These are phyloP conservation scores for Pristionchus maxplancki DNA, from an alignment of 2,888 invertebrate genomes.

Conservation along the genomic window DNA sequence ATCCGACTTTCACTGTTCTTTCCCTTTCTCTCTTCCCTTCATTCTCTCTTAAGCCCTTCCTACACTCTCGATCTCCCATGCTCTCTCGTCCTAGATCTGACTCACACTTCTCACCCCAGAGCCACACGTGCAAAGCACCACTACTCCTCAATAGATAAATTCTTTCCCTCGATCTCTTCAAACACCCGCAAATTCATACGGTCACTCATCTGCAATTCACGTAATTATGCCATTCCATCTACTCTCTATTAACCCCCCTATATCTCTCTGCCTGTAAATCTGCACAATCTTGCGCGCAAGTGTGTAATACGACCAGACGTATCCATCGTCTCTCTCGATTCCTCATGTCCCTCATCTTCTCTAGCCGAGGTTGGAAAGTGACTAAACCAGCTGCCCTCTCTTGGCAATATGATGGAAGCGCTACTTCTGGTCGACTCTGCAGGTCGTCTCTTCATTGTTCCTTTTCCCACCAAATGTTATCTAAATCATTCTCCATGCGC, in stretches of 20 bases:
- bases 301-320: constrained; percentile 35
- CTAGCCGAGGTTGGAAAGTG: not conserved
- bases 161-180: too few relatives aligned
- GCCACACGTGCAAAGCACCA: not conserved
- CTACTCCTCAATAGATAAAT: too few relatives aligned
- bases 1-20: not conserved
- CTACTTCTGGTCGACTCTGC: not conserved
- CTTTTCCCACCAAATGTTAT: too few relatives aligned
- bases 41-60: not conserved
- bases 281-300: not conserved
- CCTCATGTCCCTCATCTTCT: not conserved
- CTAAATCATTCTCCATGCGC: too few relatives aligned
- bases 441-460: not conserved
- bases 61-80: not conserved
- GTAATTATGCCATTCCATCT: not conserved
- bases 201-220: too few relatives aligned
- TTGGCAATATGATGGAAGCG: not conserved
- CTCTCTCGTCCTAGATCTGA: not conserved
- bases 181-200: too few relatives aligned
- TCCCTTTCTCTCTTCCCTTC: not conserved
- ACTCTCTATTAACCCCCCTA: not conserved
- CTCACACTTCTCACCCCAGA: not conserved
- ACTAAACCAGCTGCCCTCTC: not conserved
- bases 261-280: constrained; percentile 18
- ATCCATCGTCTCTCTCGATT: not conserved